Evolutionary conservation across 2,113 vertebrate species (phyloP).

Genomic region (Meles meles): DNA sequence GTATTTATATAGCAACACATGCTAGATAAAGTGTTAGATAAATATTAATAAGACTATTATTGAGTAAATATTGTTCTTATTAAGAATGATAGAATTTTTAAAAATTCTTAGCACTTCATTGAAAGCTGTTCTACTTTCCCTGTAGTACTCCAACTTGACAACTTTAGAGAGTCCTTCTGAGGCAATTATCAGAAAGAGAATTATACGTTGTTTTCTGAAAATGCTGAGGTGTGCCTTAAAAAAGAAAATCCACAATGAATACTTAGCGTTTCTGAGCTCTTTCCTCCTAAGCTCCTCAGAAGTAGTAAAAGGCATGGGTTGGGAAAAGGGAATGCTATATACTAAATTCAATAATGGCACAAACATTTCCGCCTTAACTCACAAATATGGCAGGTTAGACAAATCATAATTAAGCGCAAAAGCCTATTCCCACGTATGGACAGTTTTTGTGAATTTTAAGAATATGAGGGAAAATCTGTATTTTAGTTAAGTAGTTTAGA

Average conservation of each 20-base stretch:
- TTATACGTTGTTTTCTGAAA: neutral
- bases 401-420: slow-evolving; percentile 8
- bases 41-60: neutral
- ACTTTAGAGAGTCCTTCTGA: slow-evolving; percentile 16
- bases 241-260: neutral
- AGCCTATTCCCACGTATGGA: neutral
- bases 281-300: neutral
- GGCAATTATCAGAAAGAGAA: neutral
- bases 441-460: slow-evolving; percentile 37
- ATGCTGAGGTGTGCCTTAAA: neutral
- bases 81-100: neutral
- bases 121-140: neutral
- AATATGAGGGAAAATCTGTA: neutral
- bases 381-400: neutral
- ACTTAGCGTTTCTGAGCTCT: neutral
- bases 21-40: neutral
- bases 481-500: slow-evolving; percentile 26
- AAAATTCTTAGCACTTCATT: neutral
- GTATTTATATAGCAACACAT: slow-evolving; percentile 33
- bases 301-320: neutral
- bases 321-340: neutral
- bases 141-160: neutral
- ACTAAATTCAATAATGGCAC: neutral
- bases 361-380: neutral
- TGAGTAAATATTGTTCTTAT: slow-evolving; percentile 4